These are phyloP conservation scores for Trichoplusia ni DNA, from an alignment of 1,140 invertebrate species.

Conservation along the genomic window DNA sequence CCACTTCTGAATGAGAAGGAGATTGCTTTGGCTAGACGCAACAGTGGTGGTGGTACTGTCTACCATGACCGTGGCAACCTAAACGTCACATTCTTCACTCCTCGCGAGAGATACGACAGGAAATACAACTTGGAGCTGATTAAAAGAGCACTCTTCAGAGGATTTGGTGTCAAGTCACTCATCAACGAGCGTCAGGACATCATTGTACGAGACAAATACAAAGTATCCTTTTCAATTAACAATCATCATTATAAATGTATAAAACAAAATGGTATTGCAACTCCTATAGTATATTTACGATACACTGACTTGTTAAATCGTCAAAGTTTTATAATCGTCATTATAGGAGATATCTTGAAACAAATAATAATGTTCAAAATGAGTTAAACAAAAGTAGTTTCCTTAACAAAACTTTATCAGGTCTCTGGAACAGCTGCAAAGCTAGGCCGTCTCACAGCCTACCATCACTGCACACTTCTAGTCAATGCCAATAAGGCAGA, in stretches of 20 bases:
- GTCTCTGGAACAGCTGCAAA: conserved; percentile 92
- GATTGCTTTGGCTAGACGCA: conserved; percentile 90
- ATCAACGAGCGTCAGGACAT: conserved; percentile 93
- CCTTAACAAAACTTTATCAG: conserved; percentile 17
- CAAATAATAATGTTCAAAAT: neutral
- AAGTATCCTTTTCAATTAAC: conserved; percentile 87
- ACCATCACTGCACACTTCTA: conserved; percentile 97
- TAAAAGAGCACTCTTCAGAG: conserved; percentile 88
- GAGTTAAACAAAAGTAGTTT: conserved; percentile 1
- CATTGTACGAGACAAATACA: conserved; percentile 89
- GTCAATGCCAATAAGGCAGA: conserved; percentile 90
- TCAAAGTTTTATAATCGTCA: too few species aligned
- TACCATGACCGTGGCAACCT: conserved; percentile 97
- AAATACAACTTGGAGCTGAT: conserved; percentile 93
- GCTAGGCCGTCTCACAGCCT: conserved; percentile 90
- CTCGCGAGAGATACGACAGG: conserved; percentile 89
- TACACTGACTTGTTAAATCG: too few species aligned
- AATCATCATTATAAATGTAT: too few species aligned
- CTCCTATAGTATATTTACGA: too few species aligned
- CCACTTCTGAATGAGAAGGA: conserved; percentile 83
- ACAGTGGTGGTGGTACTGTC: conserved; percentile 98
- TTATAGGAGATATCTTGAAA: neutral
- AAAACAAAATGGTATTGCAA: too few species aligned
- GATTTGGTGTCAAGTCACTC: conserved; percentile 88
- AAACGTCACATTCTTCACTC: conserved; percentile 95